Evolutionary conservation across 2,888 invertebrate genomes (phyloP).

Genomic region (Tachystola acroxantha): DNA sequence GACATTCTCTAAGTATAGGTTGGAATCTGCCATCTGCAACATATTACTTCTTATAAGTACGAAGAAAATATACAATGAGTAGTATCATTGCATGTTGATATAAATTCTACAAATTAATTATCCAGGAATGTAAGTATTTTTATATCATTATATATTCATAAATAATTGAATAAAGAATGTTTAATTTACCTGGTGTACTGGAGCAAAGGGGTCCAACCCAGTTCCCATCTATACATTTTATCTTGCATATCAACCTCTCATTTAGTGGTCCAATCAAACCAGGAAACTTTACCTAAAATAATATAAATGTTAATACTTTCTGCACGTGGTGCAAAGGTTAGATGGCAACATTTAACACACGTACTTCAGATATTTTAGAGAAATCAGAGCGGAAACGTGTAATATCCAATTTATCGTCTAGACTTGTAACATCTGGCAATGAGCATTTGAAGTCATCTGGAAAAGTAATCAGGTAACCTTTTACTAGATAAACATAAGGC

Average conservation of each 20-base stretch:
- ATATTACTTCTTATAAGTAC: background rate
- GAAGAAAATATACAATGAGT: too few relatives aligned
- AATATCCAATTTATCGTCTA: slow-evolving; percentile 59
- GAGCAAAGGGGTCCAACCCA: slow-evolving; percentile 92
- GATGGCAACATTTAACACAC: background rate
- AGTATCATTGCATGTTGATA: too few relatives aligned
- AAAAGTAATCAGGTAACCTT: too few relatives aligned
- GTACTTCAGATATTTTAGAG: slow-evolving; percentile 69
- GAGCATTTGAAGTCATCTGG: slow-evolving; percentile 70
- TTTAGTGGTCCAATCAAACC: slow-evolving; percentile 86
- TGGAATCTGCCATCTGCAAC: slow-evolving; percentile 86
- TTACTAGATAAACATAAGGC: too few relatives aligned
- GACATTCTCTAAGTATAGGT: slow-evolving; percentile 86
- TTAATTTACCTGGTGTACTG: slow-evolving; percentile 81
- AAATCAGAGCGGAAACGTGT: slow-evolving; percentile 64
- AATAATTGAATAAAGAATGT: background rate
- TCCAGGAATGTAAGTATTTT: too few relatives aligned
- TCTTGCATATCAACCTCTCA: slow-evolving; percentile 87
- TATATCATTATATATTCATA: too few relatives aligned
- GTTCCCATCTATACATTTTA: slow-evolving; percentile 89
- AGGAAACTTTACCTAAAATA: slow-evolving; percentile 82
- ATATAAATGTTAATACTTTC: slow-evolving; percentile 1
- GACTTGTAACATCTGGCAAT: slow-evolving; percentile 62
- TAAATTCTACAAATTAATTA: too few relatives aligned
- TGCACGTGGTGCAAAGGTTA: too few relatives aligned